phyloP scores from a whole-genome alignment of 2,113 vertebrate genomes.

The Ciconia boyciana region DNA sequence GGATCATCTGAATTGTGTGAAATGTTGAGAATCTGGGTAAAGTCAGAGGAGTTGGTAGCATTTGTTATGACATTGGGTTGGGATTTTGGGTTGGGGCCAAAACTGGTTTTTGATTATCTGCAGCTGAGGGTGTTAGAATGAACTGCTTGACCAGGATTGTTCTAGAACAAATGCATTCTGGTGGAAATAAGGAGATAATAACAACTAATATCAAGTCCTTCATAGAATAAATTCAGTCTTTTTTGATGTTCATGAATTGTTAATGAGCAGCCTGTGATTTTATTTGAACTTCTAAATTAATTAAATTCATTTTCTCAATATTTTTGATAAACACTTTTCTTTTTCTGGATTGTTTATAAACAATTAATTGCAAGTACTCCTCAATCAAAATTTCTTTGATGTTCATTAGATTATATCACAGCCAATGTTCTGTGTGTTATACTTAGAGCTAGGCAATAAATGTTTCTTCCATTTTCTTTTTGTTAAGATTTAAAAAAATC shows the following conservation, averaged over 20 bases:
- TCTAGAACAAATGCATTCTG: neutral
- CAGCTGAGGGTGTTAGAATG: constrained; percentile 42
- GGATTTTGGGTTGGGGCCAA: constrained; percentile 38
- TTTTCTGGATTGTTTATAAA: constrained; percentile 38
- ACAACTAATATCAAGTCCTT: constrained; percentile 12
- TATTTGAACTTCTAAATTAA: constrained; percentile 50
- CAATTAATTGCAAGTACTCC: constrained; percentile 26
- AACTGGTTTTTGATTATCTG: constrained; percentile 13
- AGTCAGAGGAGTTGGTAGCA: neutral
- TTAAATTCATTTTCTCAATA: constrained; percentile 36
- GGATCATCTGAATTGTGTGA: neutral
- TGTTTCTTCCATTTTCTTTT: neutral
- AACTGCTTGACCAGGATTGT: constrained; percentile 42
- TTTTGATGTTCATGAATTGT: constrained; percentile 12
- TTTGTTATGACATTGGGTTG: neutral
- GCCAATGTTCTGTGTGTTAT: neutral
- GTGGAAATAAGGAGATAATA: constrained; percentile 40
- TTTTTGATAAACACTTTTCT: constrained; percentile 26
- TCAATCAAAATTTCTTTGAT: constrained; percentile 18
- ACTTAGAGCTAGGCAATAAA: neutral
- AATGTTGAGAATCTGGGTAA: neutral
- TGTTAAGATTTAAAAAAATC: neutral
- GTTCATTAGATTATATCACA: neutral
- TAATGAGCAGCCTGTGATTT: constrained; percentile 14
- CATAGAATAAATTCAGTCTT: constrained; percentile 15